Base-by-base conservation (phyloP, 2,113 vertebrate species). In the Prietella phreatophila region DNA sequence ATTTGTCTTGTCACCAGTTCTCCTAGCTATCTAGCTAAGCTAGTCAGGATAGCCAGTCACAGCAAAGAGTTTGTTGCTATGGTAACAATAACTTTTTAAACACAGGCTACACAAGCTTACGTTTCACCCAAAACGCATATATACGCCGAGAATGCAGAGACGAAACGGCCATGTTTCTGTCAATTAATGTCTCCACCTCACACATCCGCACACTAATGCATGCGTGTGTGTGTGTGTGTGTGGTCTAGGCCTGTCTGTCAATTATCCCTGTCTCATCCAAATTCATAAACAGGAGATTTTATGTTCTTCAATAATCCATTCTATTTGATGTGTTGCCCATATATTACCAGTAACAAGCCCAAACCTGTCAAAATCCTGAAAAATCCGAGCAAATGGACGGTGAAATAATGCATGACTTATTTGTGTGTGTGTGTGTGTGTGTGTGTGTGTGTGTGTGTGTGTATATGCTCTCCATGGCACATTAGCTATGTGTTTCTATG, bases 321-420 rank as follows among this genome's bases (percentile, higher is more conserved):
- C 81, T 2, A 85, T 85, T 87, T 84, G 85, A 89, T 89, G 88
- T 89, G 85, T 79, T 89, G 85, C 88, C n/a, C 83, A 65, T 87
- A 87, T 87, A 89, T 87, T 87, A 86, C 79, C 85, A 67, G 75
- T 87, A 87, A 84, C 85, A 89, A 89, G 88, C 22, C 19, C 27
- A 73, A 81, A 22, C 63, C 63, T 71, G 75, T 81, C 42, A 67
- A 36, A n/a, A 81, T 56, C 33, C 39, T 19, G 27, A 84, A 65
- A 84, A 82, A 30, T 33, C 56, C 22, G 47, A 27, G 47, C 3
- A 27, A n/a, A 47, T 55, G 47, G 78, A 53, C 3, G 19, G 30
- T 58, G 53, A 82, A 36, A 82, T 19, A 36, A 60, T 56, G 33
- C 33, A 82, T 61, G 56, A 39, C 56, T 82, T 82, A 81, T 58